Percentiles rank a stretch among this genome's conserved stretches.
These are phyloP conservation scores for Hipposideros armiger DNA, from an alignment of 2,113 vertebrate species.

Conservation along the genomic window DNA sequence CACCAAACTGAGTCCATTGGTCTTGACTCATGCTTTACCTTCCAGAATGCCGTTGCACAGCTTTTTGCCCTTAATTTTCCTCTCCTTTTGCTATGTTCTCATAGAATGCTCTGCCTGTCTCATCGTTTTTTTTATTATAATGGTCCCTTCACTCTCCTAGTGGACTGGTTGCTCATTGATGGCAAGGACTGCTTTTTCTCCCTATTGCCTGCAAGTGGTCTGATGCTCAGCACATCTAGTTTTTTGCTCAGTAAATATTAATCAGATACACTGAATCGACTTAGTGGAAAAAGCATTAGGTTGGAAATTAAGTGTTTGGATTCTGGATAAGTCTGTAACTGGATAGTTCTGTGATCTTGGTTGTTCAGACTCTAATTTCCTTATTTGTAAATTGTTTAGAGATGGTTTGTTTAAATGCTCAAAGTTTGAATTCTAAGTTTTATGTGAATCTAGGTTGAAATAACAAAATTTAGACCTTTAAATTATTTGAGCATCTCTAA, in stretches of 20 bases:
- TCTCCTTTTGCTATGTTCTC: slow-evolving; percentile 23
- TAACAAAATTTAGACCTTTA: background rate
- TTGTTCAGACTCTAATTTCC: slow-evolving; percentile 27
- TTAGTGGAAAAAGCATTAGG: slow-evolving; percentile 33
- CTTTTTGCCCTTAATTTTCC: background rate
- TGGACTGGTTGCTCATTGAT: background rate
- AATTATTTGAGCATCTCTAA: slow-evolving; percentile 31
- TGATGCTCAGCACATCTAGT: background rate
- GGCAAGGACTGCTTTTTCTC: background rate
- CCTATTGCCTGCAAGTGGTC: background rate
- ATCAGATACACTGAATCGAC: background rate
- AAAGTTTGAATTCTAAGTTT: slow-evolving; percentile 27
- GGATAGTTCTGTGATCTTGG: background rate
- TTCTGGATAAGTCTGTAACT: background rate
- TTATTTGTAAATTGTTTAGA: slow-evolving; percentile 49
- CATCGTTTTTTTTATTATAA: background rate
- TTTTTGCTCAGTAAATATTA: background rate
- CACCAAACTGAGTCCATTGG: background rate
- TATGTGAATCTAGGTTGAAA: slow-evolving; percentile 30
- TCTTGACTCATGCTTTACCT: background rate
- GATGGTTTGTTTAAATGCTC: slow-evolving; percentile 12
- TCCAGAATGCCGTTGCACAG: background rate
- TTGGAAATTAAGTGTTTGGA: slow-evolving; percentile 42
- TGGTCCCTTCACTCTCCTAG: background rate
- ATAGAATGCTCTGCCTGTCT: background rate